A percentile compares a stretch with the other conserved stretches of the same genome.
phyloP scores from a whole-genome alignment of 2,888 invertebrate genomes.

The Tinea pellionella region DNA sequence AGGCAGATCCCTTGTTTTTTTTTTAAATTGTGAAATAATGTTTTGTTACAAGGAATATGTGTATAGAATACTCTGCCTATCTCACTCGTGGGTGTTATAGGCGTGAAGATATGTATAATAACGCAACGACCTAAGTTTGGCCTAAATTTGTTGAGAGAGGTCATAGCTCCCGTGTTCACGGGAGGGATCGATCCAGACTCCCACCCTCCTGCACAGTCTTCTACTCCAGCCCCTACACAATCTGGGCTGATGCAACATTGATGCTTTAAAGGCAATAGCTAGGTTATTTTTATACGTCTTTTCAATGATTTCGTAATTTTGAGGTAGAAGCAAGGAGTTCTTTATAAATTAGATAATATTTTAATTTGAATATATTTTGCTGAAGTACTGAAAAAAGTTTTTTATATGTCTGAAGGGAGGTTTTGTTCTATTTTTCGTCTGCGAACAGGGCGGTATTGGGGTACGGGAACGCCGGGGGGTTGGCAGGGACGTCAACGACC shows the following conservation, averaged over 20 bases:
- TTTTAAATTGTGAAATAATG: no score
- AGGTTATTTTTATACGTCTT: no score
- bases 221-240: neutral
- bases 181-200: neutral
- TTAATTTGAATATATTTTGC: neutral
- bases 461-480: slow-evolving; percentile 36
- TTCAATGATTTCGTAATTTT: no score
- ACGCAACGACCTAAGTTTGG: neutral
- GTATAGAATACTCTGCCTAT: no score
- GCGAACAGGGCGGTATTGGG: slow-evolving; percentile 18
- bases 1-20: no score
- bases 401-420: neutral
- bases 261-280: neutral
- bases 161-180: neutral
- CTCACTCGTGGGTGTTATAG: no score
- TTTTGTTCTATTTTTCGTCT: slow-evolving; percentile 4
- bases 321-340: no score
- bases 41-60: no score
- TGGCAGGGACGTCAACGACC: slow-evolving; percentile 62
- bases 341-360: no score
- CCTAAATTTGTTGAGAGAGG: neutral
- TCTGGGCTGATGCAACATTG: slow-evolving; percentile 1
- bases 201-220: neutral
- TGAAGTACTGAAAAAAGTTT: neutral
- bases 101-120: no score